A percentile compares a stretch with the other conserved stretches of the same genome.
Conservation (phyloP, 2,113 vertebrate genomes). For the Riparia riparia region DNA sequence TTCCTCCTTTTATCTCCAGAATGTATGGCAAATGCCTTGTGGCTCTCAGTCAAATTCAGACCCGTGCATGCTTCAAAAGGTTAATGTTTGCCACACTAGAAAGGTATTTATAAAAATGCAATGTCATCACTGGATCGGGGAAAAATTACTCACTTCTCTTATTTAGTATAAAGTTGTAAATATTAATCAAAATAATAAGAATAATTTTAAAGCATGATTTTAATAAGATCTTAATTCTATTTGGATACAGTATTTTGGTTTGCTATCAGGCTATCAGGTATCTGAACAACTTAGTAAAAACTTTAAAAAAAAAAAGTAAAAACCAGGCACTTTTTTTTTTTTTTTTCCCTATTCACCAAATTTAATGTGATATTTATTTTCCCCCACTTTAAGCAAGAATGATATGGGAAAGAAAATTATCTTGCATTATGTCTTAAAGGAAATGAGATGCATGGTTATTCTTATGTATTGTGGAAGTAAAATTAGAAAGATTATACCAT, state of each 20-base stretch:
- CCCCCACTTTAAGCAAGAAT: neutral
- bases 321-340: accelerated
- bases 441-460: neutral
- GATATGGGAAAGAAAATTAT: neutral
- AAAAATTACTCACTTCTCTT: neutral
- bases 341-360: neutral
- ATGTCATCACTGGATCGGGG: neutral
- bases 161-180: neutral
- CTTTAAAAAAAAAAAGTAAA: neutral
- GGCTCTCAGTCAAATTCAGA: neutral
- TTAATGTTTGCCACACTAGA: neutral
- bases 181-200: neutral
- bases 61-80: neutral
- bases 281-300: neutral
- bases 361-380: neutral
- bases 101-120: neutral
- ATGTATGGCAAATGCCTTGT: neutral
- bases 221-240: neutral
- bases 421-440: neutral
- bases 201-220: neutral
- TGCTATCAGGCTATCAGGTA: neutral
- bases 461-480: neutral
- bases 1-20: neutral
- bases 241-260: neutral
- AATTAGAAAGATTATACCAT: neutral